Base-by-base conservation (phyloP, 2,888 invertebrate species). In the Marronus borbonicus region DNA sequence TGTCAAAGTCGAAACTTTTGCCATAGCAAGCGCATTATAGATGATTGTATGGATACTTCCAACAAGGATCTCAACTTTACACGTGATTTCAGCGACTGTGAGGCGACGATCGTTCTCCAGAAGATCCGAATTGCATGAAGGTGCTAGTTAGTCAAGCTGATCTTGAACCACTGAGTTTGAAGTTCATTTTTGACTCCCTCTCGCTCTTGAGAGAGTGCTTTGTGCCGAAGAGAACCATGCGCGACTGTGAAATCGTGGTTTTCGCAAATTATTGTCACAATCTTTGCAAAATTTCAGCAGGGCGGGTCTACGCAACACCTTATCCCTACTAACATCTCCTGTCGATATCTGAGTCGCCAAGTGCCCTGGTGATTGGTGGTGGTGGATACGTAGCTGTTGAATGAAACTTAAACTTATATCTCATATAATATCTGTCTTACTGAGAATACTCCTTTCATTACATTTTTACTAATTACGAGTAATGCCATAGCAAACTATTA, bases 251-350 rank as follows among this genome's bases (percentile, higher is more conserved):
- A 14, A 14, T 7, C n/a, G 12, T 50, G 12, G 50, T 62, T 62
- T 62, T 14, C 28, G 14, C 10, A 28, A 28, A 7, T 12, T 28
- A 28, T 14, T 62, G 62, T 12, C 31, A 31, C 62, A 62, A 62
- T 62, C 62, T 62, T 5, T 24, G 62, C 28, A 62, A 62, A 31
- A 62, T 62, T 62, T 62, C 24, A 62, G 2, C 8, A 20, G 62
- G 28, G 7, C 62, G 24, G 62, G 28, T 28, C 3, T 50, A 24
- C 24, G 0, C 1, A 24, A 24, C 2, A 24, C 24, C 49, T 14
- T 49, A 31, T 31, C 31, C 31, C 31, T 1, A 36, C 1, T 5
- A 36, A 36, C 31, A 36, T 36, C 5, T 4, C 5, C 31, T 36
- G 31, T 36, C 31, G 31, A 36, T 36, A 5, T 5, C 31, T 36